phyloP scores from a whole-genome alignment of 2,888 invertebrate species.

The Imbricaverruca yamaguchii region DNA sequence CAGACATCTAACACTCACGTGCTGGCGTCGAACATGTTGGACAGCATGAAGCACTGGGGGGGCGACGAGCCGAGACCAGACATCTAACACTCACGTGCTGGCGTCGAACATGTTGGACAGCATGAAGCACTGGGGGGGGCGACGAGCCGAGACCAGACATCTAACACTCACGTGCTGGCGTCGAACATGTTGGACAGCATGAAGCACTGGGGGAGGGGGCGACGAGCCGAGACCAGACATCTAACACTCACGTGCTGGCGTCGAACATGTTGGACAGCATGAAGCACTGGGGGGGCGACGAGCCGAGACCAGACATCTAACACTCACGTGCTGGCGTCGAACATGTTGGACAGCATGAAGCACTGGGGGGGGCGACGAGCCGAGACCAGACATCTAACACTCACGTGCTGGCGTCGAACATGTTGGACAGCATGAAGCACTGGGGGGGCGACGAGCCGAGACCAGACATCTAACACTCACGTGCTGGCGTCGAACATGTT shows the following conservation, averaged over 20 bases:
- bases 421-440: constrained; percentile 98
- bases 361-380: constrained; percentile 85
- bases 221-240: no score
- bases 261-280: constrained; percentile 99
- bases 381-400: no score
- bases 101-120: constrained; percentile 99
- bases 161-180: no score
- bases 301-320: constrained; percentile 47
- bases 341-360: constrained; percentile 99
- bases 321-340: no score
- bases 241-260: no score
- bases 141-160: no score
- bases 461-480: constrained; percentile 34
- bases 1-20: no score
- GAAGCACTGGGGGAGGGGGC: constrained; percentile 97
- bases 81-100: no score
- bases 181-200: constrained; percentile 99
- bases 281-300: constrained; percentile 96
- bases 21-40: constrained; percentile 99
- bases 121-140: constrained; percentile 98
- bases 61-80: constrained; percentile 60
- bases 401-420: constrained; percentile 99
- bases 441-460: constrained; percentile 84
- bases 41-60: constrained; percentile 98
- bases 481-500: constrained; percentile 99